phyloP scores from a whole-genome alignment of 2,888 invertebrate species.

The Leptopilina syphax region DNA sequence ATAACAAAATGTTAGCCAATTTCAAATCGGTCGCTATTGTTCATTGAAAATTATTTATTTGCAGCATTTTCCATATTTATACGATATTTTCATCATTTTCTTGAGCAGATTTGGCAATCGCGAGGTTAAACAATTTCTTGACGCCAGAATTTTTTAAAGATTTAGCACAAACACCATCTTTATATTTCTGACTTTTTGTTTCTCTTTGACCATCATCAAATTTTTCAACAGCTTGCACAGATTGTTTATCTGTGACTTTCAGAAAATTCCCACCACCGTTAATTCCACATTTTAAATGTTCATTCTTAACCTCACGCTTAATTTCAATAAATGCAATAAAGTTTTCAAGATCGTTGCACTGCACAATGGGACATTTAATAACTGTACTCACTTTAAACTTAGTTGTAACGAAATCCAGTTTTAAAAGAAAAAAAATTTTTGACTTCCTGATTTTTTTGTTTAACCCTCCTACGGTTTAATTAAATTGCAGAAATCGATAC shows the following conservation, averaged over 20 bases:
- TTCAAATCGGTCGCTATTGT: neutral
- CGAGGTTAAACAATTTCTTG: neutral
- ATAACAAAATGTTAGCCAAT: neutral
- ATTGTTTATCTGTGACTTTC: neutral
- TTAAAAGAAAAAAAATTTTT: neutral
- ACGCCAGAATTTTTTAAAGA: neutral
- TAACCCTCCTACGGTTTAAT: no score
- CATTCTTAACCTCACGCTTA: neutral
- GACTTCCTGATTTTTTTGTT: neutral
- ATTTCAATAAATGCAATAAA: constrained; percentile 14
- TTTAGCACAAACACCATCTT: neutral
- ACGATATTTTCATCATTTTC: no score
- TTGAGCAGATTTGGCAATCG: neutral
- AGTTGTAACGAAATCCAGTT: constrained; percentile 7
- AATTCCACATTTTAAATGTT: neutral
- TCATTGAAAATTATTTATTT: neutral
- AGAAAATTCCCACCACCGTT: neutral
- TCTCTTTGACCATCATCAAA: neutral
- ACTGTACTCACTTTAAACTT: neutral
- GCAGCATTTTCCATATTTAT: no score
- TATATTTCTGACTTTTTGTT: neutral
- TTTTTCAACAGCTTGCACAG: neutral
- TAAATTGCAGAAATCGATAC: no score
- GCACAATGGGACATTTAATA: neutral
- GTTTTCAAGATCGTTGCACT: constrained; percentile 33